These are phyloP conservation scores for Habroteleia sp. DNA, from an alignment of 2,888 invertebrate genomes.

Conservation along the genomic window DNA sequence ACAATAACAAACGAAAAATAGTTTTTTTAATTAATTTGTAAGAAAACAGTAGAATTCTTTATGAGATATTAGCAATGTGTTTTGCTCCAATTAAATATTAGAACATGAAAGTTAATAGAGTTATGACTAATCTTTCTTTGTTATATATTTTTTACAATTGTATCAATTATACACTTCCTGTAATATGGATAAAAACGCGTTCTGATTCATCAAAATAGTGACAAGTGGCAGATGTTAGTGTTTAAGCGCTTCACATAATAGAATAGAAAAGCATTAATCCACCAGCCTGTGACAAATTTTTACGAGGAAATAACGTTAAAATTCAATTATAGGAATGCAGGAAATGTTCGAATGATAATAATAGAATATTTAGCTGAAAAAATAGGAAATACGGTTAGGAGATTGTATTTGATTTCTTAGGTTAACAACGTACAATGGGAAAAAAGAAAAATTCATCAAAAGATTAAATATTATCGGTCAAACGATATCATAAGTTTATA, in stretches of 20 bases:
- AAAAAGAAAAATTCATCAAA: conserved; percentile 3
- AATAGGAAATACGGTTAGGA: conserved; percentile 27
- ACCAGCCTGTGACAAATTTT: conserved; percentile 54
- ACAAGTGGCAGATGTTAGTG: conserved; percentile 53
- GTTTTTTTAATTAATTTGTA: background rate
- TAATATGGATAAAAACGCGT: conserved; percentile 21
- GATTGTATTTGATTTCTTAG: conserved; percentile 23
- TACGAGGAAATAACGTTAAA: conserved; percentile 38
- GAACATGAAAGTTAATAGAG: conserved; percentile 35
- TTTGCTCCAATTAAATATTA: conserved; percentile 32
- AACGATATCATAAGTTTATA: too few relatives aligned
- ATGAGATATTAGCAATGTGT: conserved; percentile 12
- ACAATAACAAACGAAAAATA: conserved; percentile 1
- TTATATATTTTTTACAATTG: conserved; percentile 18
- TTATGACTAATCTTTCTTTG: conserved; percentile 46
- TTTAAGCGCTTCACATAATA: conserved; percentile 31
- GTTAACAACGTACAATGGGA: background rate
- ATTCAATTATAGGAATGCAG: conserved; percentile 48
- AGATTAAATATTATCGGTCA: too few relatives aligned
- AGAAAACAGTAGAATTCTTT: conserved; percentile 12
- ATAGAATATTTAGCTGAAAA: conserved; percentile 40
- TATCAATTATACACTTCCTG: conserved; percentile 43
- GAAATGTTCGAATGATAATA: conserved; percentile 38
- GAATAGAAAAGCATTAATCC: conserved; percentile 46
- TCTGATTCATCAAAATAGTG: conserved; percentile 59